phyloP scores from a whole-genome alignment of 2,797 vertebrate species.

The Pipistrellus pipistrellus region DNA sequence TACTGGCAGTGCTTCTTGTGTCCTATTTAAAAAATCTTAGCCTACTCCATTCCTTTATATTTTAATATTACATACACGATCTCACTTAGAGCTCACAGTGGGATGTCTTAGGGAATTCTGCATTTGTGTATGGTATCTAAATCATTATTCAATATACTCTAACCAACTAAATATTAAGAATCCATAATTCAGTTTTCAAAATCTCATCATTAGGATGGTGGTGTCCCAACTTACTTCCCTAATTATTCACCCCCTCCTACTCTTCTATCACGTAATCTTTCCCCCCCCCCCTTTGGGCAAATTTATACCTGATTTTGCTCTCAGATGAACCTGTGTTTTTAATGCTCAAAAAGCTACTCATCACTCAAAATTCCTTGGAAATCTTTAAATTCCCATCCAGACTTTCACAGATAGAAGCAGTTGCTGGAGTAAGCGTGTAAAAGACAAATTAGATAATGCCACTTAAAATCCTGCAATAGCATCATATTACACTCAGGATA shows the following conservation, averaged over 20 bases:
- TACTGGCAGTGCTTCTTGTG: not conserved
- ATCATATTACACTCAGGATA: not conserved
- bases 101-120: conserved; percentile 14
- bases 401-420: not conserved
- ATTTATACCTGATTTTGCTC: conserved; percentile 42
- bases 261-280: not conserved
- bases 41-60: not conserved
- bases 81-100: conserved; percentile 30
- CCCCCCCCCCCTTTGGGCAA: not conserved
- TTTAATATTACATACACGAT: not conserved
- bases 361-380: conserved; percentile 10
- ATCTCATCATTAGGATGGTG: conserved; percentile 25
- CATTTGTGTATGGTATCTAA: not conserved
- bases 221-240: not conserved
- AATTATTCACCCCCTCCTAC: not conserved
- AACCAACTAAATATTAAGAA: conserved; percentile 34
- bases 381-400: conserved; percentile 6
- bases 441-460: not conserved
- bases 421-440: not conserved
- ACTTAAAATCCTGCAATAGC: conserved; percentile 17
- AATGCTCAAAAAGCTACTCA: conserved; percentile 36
- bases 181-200: conserved; percentile 6
- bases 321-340: not conserved
- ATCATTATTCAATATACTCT: not conserved
- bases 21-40: not conserved